A percentile compares a stretch with the other conserved stretches of the same genome.
phyloP scores from a whole-genome alignment of 2,888 invertebrate genomes.

The Cheilosia grossa region DNA sequence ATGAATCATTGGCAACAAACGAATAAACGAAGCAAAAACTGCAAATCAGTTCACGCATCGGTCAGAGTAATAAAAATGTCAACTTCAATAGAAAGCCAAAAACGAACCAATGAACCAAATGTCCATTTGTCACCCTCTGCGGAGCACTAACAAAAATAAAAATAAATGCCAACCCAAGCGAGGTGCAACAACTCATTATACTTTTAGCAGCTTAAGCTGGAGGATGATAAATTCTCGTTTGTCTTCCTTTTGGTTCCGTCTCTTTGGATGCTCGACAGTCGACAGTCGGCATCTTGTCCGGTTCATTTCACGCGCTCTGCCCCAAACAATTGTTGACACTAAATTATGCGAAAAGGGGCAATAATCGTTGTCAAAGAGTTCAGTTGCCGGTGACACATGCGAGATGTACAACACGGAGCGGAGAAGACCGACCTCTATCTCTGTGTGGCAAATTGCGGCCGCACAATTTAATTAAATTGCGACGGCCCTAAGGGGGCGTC shows the following conservation, averaged over 20 bases:
- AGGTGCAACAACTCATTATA: slow-evolving; percentile 65
- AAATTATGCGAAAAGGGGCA: slow-evolving; percentile 72
- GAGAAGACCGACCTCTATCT: slow-evolving; percentile 5
- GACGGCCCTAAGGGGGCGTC: slow-evolving; percentile 23
- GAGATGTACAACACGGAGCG: not conserved
- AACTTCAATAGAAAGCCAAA: slow-evolving; percentile 54
- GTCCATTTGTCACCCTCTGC: slow-evolving; percentile 65
- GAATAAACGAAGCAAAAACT: slow-evolving; percentile 60
- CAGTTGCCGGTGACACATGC: slow-evolving; percentile 44
- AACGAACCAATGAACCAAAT: slow-evolving; percentile 46
- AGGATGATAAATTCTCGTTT: slow-evolving; percentile 64
- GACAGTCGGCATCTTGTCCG: slow-evolving; percentile 11
- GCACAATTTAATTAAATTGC: slow-evolving; percentile 67
- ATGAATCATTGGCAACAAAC: slow-evolving; percentile 64
- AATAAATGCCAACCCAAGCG: slow-evolving; percentile 31
- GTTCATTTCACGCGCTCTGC: slow-evolving; percentile 56
- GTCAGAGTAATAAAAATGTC: slow-evolving; percentile 70
- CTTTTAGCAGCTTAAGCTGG: slow-evolving; percentile 66
- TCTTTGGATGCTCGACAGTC: not conserved
- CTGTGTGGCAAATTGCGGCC: slow-evolving; percentile 59
- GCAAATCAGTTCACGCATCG: slow-evolving; percentile 64
- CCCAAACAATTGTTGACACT: slow-evolving; percentile 73
- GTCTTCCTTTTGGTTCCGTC: slow-evolving; percentile 16
- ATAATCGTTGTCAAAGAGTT: slow-evolving; percentile 63
- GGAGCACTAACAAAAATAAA: slow-evolving; percentile 23